Base-by-base conservation (phyloP, 2,888 invertebrate genomes). In the Drosophila paucipuncta region DNA sequence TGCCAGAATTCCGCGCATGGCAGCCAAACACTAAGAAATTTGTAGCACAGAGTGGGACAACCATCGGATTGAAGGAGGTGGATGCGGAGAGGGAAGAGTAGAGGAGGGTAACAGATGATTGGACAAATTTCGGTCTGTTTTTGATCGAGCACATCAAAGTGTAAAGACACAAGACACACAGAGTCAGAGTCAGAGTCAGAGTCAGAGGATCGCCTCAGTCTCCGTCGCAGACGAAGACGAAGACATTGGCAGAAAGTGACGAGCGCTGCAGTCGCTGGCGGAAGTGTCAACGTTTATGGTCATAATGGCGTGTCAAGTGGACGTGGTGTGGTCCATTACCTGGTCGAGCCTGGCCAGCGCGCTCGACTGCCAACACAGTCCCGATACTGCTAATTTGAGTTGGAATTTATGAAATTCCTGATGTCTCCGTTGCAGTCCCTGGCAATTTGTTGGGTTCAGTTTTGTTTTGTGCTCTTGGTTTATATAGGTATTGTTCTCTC, bases 281-380 rank as follows among this genome's bases (percentile, higher is more conserved):
- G 90, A 81, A 80, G 79, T 85, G 82, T 85, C 91, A 85, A 88
- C 91, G 83, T 91, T 91, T 91, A 90, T 91, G 91, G 91, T 86
- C 91, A 92, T 92, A 91, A 91, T 91, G 85, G 85, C 83, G 89
- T 89, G 83, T 78, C 87, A 83, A 80, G 87, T 77, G 89, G 86
- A 80, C 82, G 89, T 87, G 85, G 89, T 91, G 85, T 85, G 86
- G 89, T 85, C 90, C 91, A 87, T 89, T 82, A 89, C 76, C 70
- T 69, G 57, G 57, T 22, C 16, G 58, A 41, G 41, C 57, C 0
- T 10, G 30, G 43, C 22, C 43, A 30, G 61, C 58, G 59, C 68
- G 65, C 68, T 41, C 47, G 33, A 50, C 60, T 41, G 53, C 67
- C 33, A 47, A n/a, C 57, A 28, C 22, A 58, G 22, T 43, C 10